A percentile compares a stretch with the other conserved stretches of the same genome.
Conservation (phyloP, 2,113 vertebrate species). For the Rhinopomastus cyanomelas region DNA sequence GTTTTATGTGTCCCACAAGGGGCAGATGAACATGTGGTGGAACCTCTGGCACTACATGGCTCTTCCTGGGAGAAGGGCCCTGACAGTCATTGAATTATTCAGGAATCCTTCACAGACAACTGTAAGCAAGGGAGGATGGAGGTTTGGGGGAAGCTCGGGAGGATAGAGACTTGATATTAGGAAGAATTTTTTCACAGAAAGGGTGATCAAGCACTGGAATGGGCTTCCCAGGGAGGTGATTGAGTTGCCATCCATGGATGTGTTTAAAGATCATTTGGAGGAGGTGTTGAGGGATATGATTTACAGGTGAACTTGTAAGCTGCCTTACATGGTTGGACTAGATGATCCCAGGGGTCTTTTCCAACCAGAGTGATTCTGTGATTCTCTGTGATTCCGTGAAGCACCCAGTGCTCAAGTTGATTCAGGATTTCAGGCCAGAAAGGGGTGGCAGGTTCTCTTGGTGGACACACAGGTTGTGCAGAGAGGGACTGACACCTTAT, state of each 20-base stretch:
- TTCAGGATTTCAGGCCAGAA: not conserved
- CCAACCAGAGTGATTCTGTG: too few relatives aligned
- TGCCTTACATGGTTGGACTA: too few relatives aligned
- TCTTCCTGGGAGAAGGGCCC: not conserved
- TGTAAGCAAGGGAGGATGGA: not conserved
- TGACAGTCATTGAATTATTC: conserved; percentile 23
- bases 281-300: too few relatives aligned
- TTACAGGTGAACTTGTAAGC: too few relatives aligned
- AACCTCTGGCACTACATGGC: not conserved
- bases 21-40: not conserved
- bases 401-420: not conserved
- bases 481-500: not conserved
- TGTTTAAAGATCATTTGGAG: too few relatives aligned
- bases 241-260: too few relatives aligned
- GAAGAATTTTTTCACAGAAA: too few relatives aligned
- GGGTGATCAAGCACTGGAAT: too few relatives aligned
- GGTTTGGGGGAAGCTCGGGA: not conserved
- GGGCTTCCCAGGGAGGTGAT: too few relatives aligned
- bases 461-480: fast-evolving
- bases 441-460: not conserved
- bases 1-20: not conserved
- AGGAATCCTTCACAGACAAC: conserved; percentile 34
- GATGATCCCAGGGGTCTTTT: too few relatives aligned
- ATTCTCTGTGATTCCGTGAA: too few relatives aligned
- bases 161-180: too few relatives aligned